These are phyloP conservation scores for Macrosiphum euphorbiae DNA, from an alignment of 2,888 invertebrate species.

Conservation along the genomic window DNA sequence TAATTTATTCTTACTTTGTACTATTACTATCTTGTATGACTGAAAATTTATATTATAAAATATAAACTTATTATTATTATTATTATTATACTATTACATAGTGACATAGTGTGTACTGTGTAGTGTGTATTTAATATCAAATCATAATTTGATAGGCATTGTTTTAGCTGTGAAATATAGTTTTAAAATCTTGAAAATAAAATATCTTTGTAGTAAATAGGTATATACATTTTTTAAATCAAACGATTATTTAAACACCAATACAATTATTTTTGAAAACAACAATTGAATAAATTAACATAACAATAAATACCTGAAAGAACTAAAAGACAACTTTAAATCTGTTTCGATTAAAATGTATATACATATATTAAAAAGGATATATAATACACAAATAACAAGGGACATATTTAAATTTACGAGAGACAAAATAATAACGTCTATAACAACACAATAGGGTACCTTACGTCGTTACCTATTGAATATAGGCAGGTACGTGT, in stretches of 20 bases:
- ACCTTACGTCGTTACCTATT: not conserved
- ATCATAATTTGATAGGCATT: not conserved
- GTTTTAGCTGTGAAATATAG: not conserved
- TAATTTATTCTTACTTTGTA: no score
- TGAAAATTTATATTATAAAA: no score
- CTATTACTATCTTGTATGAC: no score
- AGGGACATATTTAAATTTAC: not conserved
- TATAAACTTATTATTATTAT: no score
- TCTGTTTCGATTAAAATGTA: not conserved
- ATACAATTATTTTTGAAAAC: not conserved
- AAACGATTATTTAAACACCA: not conserved
- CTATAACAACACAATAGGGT: not conserved
- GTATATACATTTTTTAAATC: not conserved
- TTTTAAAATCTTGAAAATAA: not conserved
- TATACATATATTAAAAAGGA: not conserved
- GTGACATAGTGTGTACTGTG: not conserved
- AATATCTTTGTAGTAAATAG: not conserved
- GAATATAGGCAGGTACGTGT: not conserved
- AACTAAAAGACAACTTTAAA: not conserved
- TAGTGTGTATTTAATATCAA: not conserved
- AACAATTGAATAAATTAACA: not conserved
- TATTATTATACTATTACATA: no score
- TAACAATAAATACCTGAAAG: not conserved
- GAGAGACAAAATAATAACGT: not conserved
- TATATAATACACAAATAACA: not conserved